These are phyloP conservation scores for Tribolium freemani DNA, from an alignment of 2,888 invertebrate species.

Conservation along the genomic window DNA sequence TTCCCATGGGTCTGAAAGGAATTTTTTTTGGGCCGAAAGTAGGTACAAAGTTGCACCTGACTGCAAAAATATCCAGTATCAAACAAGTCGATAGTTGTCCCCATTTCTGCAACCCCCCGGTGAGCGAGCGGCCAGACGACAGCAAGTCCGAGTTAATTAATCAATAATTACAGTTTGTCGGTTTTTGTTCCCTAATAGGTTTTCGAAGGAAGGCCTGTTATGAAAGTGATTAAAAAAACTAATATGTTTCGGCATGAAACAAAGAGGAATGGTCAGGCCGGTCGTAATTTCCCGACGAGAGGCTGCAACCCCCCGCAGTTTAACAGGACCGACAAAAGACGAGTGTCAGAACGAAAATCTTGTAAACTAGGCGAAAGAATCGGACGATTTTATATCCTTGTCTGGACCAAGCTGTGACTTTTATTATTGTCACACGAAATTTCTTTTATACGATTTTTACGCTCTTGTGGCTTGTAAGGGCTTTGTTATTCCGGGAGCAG, in stretches of 20 bases:
- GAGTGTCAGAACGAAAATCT: constrained; percentile 56
- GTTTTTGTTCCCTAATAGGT: constrained; percentile 23
- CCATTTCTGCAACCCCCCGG: background rate
- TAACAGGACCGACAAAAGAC: constrained; percentile 60
- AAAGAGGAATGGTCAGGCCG: constrained; percentile 49
- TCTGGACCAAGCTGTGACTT: constrained; percentile 29
- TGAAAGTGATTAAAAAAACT: constrained; percentile 55
- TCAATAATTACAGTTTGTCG: constrained; percentile 17
- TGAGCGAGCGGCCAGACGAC: constrained; percentile 1
- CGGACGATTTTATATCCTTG: constrained; percentile 36
- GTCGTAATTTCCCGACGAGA: constrained; percentile 52
- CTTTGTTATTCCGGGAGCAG: background rate
- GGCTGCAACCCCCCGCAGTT: constrained; percentile 59
- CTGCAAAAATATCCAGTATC: constrained; percentile 41
- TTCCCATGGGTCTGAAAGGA: constrained; percentile 65
- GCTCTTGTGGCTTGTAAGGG: background rate
- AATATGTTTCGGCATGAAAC: constrained; percentile 60
- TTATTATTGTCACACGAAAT: constrained; percentile 35
- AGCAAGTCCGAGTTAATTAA: constrained; percentile 23
- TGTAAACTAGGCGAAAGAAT: constrained; percentile 53
- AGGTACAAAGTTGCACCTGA: constrained; percentile 64
- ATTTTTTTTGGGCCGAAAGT: constrained; percentile 56
- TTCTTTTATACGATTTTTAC: constrained; percentile 19
- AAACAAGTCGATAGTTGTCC: constrained; percentile 16
- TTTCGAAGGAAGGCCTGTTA: constrained; percentile 26